Evolutionary conservation across 2,888 invertebrate genomes (phyloP).

Genomic region (Koerneria pararmatus): DNA sequence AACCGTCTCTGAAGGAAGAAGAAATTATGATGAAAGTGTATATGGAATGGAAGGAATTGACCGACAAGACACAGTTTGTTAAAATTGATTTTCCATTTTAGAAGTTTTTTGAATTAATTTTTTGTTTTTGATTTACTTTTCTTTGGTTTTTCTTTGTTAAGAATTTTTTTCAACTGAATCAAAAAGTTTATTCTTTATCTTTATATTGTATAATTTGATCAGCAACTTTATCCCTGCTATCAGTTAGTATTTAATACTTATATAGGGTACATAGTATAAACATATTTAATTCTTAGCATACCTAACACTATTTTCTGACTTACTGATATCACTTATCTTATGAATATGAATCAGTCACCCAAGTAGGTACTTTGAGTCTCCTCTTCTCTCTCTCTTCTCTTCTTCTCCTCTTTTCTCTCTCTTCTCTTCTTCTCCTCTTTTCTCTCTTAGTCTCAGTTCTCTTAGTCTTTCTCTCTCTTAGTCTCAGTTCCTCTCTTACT

Average conservation of each 20-base stretch:
- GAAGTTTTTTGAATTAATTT: not conserved
- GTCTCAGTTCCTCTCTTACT: not conserved
- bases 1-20: constrained; percentile 13
- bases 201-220: too few species aligned
- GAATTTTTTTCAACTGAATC: too few species aligned
- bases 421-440: not conserved
- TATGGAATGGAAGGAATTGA: constrained; percentile 15
- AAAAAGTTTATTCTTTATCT: too few species aligned
- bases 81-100: not conserved
- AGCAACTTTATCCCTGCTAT: too few species aligned
- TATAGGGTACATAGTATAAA: too few species aligned
- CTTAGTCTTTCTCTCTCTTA: not conserved
- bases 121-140: not conserved
- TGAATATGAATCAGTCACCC: too few species aligned
- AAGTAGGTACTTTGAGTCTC: not conserved
- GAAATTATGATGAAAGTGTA: constrained; percentile 21
- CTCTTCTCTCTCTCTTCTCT: not conserved
- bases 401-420: not conserved
- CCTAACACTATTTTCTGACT: too few species aligned
- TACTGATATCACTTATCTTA: too few species aligned
- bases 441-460: not conserved
- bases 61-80: constrained; percentile 22
- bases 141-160: not conserved
- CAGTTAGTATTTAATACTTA: too few species aligned
- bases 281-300: too few species aligned